A percentile compares a stretch with the other conserved stretches of the same genome.
phyloP scores from a whole-genome alignment of 2,888 invertebrate genomes.

The Hybos culiciformis region DNA sequence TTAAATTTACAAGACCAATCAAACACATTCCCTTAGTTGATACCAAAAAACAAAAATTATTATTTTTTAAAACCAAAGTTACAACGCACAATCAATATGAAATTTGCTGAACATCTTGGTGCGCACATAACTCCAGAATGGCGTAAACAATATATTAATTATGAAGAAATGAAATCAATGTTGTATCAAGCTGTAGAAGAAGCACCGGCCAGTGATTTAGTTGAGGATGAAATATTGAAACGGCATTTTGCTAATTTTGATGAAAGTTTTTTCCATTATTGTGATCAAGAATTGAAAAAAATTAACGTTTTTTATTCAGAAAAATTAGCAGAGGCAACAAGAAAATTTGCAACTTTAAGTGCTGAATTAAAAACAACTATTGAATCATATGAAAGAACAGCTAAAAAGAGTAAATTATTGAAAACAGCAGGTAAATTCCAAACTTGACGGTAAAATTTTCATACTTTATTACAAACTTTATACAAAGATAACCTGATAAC shows the following conservation, averaged over 20 bases:
- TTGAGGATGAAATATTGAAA: constrained; percentile 74
- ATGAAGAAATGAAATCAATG: constrained; percentile 96
- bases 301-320: constrained; percentile 96
- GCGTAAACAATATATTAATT: constrained; percentile 93
- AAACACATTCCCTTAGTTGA: not conserved
- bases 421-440: constrained; percentile 43
- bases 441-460: constrained; percentile 37
- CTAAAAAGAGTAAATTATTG: constrained; percentile 31
- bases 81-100: too few species aligned
- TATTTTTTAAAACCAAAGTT: too few species aligned
- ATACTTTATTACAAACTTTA: constrained; percentile 52
- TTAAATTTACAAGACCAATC: too few species aligned
- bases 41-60: not conserved
- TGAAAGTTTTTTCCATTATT: constrained; percentile 89
- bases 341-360: constrained; percentile 82
- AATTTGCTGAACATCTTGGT: constrained; percentile 95
- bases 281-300: constrained; percentile 89
- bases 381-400: constrained; percentile 39
- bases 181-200: constrained; percentile 82
- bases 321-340: constrained; percentile 92
- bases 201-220: constrained; percentile 80
- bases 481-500: not conserved
- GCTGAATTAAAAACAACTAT: constrained; percentile 63
- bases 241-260: constrained; percentile 88
- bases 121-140: constrained; percentile 99